These are phyloP conservation scores for Hiodon tergisus DNA, from an alignment of 2,113 vertebrate genomes.

Conservation along the genomic window DNA sequence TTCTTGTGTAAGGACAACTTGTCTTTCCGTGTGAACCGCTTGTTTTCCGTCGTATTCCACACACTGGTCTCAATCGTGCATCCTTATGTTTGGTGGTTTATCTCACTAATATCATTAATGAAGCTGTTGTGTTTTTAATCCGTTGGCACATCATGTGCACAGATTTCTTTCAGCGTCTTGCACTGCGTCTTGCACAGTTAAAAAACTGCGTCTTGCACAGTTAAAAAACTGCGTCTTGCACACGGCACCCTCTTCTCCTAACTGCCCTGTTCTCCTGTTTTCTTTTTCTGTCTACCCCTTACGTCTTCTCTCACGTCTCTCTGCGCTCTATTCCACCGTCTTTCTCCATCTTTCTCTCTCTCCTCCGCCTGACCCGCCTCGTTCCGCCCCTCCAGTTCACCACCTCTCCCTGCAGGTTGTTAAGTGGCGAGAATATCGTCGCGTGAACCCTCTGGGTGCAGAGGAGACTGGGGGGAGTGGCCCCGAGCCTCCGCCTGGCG, in stretches of 20 bases:
- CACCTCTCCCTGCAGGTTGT: constrained; percentile 93
- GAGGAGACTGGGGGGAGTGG: constrained; percentile 55
- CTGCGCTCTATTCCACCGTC: neutral
- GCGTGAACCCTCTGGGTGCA: constrained; percentile 84
- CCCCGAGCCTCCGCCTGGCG: constrained; percentile 46
- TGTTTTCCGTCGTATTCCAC: too few relatives aligned
- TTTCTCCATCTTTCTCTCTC: neutral
- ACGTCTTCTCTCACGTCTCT: constrained; percentile 2
- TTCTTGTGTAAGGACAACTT: too few relatives aligned
- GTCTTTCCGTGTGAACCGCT: too few relatives aligned
- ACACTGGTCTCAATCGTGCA: too few relatives aligned
- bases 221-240: neutral
- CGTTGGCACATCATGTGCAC: too few relatives aligned
- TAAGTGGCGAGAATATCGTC: constrained; percentile 93
- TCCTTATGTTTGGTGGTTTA: too few relatives aligned
- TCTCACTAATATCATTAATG: too few relatives aligned
- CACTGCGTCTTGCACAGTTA: too few relatives aligned
- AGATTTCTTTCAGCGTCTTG: too few relatives aligned
- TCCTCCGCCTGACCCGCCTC: constrained; percentile 15
- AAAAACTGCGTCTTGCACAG: too few relatives aligned
- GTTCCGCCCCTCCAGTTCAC: constrained; percentile 64
- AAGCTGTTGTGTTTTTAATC: too few relatives aligned
- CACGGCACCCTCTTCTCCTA: neutral
- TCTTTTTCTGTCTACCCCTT: neutral
- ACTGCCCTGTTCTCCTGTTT: neutral